Conservation (phyloP, 2,797 vertebrate species). For the Pagetopsis macropterus region DNA sequence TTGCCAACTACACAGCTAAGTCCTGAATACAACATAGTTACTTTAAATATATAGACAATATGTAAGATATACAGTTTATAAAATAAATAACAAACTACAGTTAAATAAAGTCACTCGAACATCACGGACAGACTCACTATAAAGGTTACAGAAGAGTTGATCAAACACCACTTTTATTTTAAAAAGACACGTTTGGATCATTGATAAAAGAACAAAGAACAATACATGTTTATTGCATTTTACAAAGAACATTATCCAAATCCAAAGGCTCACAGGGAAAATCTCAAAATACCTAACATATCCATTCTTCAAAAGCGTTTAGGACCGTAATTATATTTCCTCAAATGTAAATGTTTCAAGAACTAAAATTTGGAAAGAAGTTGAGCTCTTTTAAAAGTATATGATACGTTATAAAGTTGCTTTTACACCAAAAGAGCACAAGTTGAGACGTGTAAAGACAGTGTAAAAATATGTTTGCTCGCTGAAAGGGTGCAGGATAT, state of each 20-base stretch:
- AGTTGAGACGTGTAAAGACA: background rate
- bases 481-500: background rate
- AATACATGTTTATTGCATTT: background rate
- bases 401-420: background rate
- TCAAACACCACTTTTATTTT: slow-evolving; percentile 4
- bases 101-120: background rate
- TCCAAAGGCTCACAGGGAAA: no score
- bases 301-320: no score
- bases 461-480: slow-evolving; percentile 5
- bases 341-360: no score
- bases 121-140: background rate
- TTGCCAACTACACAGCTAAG: background rate
- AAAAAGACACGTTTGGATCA: background rate
- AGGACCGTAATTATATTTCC: no score
- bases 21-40: background rate
- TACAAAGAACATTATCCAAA: background rate
- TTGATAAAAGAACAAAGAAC: background rate
- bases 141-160: background rate
- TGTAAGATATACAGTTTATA: background rate
- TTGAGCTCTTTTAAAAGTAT: background rate
- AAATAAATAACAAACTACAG: background rate
- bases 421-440: background rate
- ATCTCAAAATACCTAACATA: no score
- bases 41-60: background rate
- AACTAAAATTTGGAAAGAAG: no score